These are phyloP conservation scores for Chromobotia macracanthus DNA, from an alignment of 2,797 vertebrate species.

Conservation along the genomic window DNA sequence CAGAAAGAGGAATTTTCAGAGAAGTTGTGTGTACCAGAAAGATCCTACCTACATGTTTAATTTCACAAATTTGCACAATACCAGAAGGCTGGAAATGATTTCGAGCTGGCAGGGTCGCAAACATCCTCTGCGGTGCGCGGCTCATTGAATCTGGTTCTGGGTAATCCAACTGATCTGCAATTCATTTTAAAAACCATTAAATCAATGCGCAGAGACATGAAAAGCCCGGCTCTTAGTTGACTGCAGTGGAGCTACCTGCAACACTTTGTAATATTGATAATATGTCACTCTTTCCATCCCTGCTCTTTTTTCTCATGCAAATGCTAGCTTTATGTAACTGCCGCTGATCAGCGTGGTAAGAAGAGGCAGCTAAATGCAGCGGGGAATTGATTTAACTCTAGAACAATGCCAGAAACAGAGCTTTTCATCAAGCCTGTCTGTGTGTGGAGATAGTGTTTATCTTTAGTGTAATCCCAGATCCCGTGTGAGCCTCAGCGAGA, in stretches of 20 bases:
- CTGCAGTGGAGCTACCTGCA: slow-evolving; percentile 78
- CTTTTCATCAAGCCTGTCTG: slow-evolving; percentile 56
- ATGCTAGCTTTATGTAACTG: slow-evolving; percentile 64
- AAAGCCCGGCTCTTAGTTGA: slow-evolving; percentile 77
- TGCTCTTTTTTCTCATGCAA: slow-evolving; percentile 61
- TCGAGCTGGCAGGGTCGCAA: slow-evolving; percentile 61
- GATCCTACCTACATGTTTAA: neutral
- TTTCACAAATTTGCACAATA: slow-evolving; percentile 21
- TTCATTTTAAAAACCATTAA: slow-evolving; percentile 81
- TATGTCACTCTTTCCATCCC: slow-evolving; percentile 68
- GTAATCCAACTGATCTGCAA: slow-evolving; percentile 83
- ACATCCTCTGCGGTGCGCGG: slow-evolving; percentile 71
- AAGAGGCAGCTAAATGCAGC: slow-evolving; percentile 59
- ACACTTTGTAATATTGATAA: slow-evolving; percentile 81
- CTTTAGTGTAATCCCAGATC: slow-evolving; percentile 62
- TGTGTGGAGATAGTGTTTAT: slow-evolving; percentile 60
- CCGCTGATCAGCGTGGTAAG: slow-evolving; percentile 72
- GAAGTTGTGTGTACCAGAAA: neutral
- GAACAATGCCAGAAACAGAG: slow-evolving; percentile 68
- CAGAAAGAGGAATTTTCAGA: no score
- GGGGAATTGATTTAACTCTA: slow-evolving; percentile 76
- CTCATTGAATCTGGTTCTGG: slow-evolving; percentile 80
- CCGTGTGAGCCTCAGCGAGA: slow-evolving; percentile 46
- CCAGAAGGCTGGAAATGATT: slow-evolving; percentile 29
- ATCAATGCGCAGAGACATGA: slow-evolving; percentile 80